Conservation (phyloP, 1,140 invertebrate species). For the Helicorthomorpha holstii region DNA sequence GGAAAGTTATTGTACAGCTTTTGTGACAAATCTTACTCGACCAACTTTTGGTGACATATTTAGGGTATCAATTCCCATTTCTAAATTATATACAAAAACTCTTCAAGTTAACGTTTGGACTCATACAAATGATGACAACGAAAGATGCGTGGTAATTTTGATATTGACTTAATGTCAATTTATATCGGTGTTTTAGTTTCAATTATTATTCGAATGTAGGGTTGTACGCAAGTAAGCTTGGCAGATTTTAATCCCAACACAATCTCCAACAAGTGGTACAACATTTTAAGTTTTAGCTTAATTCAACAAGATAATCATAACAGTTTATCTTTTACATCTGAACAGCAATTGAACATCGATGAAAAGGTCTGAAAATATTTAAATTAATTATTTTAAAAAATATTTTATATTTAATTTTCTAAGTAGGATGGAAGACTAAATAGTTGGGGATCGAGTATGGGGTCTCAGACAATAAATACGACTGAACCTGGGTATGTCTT, state of each 20-base stretch:
- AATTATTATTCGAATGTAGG: slow-evolving; percentile 34
- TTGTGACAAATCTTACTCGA: slow-evolving; percentile 49
- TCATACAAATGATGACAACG: slow-evolving; percentile 37
- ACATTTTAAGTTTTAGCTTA: slow-evolving; percentile 73
- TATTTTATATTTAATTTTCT: neutral
- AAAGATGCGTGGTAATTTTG: slow-evolving; percentile 52
- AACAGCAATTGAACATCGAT: neutral
- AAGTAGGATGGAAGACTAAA: neutral
- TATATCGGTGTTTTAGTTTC: neutral
- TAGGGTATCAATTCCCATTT: slow-evolving; percentile 49
- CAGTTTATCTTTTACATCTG: neutral
- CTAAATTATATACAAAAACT: slow-evolving; percentile 64
- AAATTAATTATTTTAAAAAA: too few species aligned
- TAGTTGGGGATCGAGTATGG: neutral
- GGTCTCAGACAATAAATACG: neutral
- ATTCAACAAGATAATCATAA: slow-evolving; percentile 38
- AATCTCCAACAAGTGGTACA: slow-evolving; percentile 79
- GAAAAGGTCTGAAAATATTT: too few species aligned
- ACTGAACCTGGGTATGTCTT: neutral
- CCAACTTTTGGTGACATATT: slow-evolving; percentile 67
- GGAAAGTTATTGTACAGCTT: slow-evolving; percentile 51
- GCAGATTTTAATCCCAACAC: slow-evolving; percentile 77
- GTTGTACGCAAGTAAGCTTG: slow-evolving; percentile 83
- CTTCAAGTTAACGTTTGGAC: slow-evolving; percentile 74
- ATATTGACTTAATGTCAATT: neutral